Conservation (phyloP, 2,113 vertebrate species). For the Anser brachyrhynchus region DNA sequence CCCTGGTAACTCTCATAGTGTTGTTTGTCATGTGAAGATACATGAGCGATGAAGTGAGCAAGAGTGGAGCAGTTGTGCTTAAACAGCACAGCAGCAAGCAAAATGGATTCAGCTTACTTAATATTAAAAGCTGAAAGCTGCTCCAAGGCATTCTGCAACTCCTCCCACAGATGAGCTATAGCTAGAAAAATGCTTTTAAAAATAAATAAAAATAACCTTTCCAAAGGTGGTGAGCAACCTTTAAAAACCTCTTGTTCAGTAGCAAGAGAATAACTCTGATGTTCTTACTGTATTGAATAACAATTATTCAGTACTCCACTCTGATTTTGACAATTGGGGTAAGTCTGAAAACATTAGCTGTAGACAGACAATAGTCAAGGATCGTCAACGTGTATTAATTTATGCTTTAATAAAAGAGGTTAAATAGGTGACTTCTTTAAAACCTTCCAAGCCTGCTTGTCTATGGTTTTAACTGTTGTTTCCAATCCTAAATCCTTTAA, state of each 20-base stretch:
- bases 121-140: not conserved
- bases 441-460: not conserved
- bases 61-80: not conserved
- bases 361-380: not conserved
- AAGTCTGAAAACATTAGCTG: not conserved
- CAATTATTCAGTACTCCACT: not conserved
- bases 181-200: not conserved
- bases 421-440: not conserved
- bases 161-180: not conserved
- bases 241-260: not conserved
- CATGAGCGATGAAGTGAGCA: not conserved
- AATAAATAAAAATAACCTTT: not conserved
- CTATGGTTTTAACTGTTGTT: not conserved
- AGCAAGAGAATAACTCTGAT: not conserved
- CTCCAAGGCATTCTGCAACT: not conserved
- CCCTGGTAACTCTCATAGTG: not conserved
- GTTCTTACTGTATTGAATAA: not conserved
- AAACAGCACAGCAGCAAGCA: not conserved
- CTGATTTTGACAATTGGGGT: not conserved
- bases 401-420: not conserved
- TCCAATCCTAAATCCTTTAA: too few relatives aligned
- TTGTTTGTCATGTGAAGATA: not conserved
- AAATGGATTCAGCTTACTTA: not conserved
- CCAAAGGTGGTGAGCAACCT: not conserved
- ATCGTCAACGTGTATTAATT: not conserved